Evolutionary conservation across 2,113 vertebrate genomes (phyloP).

Genomic region (Emberiza fucata): DNA sequence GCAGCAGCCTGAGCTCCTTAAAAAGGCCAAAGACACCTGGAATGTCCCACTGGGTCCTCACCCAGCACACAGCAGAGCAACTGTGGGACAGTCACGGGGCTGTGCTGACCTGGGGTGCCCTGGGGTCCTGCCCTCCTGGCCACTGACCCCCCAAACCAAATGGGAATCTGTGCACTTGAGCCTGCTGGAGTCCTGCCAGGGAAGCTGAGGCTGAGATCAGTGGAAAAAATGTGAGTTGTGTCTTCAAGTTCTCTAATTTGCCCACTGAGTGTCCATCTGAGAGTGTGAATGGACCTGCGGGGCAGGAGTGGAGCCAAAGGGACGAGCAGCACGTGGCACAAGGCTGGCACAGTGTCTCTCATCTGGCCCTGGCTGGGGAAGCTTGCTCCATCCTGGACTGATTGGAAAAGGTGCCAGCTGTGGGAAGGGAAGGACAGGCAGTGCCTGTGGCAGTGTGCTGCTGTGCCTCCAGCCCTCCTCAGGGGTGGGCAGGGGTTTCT

Average conservation of each 20-base stretch:
- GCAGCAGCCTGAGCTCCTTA: background rate
- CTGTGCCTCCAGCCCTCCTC: background rate
- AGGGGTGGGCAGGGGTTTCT: background rate
- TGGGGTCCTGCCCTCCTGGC: background rate
- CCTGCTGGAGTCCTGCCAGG: fast-evolving
- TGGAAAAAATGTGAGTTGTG: background rate
- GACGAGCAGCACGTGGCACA: background rate
- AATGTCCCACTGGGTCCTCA: fast-evolving
- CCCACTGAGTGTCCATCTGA: background rate
- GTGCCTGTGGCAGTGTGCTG: fast-evolving
- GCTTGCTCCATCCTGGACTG: background rate
- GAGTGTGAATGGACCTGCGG: background rate
- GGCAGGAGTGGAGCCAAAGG: background rate
- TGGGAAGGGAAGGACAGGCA: background rate
- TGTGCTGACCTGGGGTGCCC: fast-evolving
- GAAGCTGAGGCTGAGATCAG: background rate
- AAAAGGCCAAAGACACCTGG: background rate
- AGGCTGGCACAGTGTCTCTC: too few relatives aligned
- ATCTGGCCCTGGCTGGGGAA: background rate
- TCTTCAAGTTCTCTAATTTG: background rate
- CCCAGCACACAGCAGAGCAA: background rate
- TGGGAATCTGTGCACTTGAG: fast-evolving
- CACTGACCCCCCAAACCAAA: fast-evolving
- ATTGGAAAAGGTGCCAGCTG: background rate
- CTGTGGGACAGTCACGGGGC: background rate